These are phyloP conservation scores for Sphyrna mokarran DNA, from an alignment of 2,113 vertebrate species.

Conservation along the genomic window DNA sequence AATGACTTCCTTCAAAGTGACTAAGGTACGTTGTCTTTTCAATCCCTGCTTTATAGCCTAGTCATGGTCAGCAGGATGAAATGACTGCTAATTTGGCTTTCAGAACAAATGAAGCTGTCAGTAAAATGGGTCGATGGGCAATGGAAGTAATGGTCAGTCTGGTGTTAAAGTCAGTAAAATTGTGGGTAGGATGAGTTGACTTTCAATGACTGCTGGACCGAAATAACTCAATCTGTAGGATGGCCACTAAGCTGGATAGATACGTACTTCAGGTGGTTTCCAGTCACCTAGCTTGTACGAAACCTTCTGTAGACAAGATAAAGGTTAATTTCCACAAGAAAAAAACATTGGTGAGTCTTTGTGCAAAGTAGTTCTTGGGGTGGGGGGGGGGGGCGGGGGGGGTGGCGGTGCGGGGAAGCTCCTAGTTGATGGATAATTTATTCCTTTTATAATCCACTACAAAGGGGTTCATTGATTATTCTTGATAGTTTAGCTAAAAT, in stretches of 20 bases:
- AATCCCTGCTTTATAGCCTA: background rate
- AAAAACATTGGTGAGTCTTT: background rate
- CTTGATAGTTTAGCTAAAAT: background rate
- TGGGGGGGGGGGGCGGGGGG: no score
- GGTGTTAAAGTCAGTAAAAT: background rate
- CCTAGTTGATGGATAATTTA: background rate
- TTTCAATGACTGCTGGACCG: background rate
- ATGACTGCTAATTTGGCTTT: background rate
- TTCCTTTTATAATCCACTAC: background rate
- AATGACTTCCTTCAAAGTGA: background rate
- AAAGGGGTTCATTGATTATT: constrained; percentile 11
- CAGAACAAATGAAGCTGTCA: background rate
- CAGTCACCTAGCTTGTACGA: background rate
- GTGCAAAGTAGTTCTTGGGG: background rate
- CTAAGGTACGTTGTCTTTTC: background rate
- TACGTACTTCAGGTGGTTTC: background rate
- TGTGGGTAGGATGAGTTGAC: background rate
- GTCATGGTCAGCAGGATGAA: background rate
- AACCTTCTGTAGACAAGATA: no score
- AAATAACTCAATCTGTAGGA: background rate
- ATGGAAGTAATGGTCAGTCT: background rate
- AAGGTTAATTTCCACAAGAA: background rate
- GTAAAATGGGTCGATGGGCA: background rate
- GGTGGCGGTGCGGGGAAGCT: no score
- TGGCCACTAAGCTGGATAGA: constrained; percentile 1